These are phyloP conservation scores for Cynodonichthys magdalenae DNA, from an alignment of 2,797 vertebrate genomes.

Conservation along the genomic window DNA sequence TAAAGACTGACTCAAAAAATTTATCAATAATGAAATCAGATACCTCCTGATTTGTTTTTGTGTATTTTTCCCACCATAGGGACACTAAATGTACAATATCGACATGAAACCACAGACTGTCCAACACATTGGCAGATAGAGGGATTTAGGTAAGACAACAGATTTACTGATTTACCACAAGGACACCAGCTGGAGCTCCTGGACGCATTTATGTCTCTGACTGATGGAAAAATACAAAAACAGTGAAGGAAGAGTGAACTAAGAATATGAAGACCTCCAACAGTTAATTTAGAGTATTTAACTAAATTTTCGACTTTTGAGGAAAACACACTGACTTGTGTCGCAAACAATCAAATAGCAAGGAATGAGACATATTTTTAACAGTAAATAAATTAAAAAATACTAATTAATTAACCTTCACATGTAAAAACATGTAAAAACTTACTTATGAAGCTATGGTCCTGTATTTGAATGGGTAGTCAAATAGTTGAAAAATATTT, in stretches of 20 bases:
- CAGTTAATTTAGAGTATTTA: conserved; percentile 10
- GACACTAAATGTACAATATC: conserved; percentile 13
- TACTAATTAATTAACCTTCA: conserved; percentile 1
- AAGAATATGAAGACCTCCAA: conserved; percentile 14
- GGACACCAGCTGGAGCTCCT: conserved; percentile 64
- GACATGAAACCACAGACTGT: conserved; percentile 28
- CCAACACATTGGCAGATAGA: conserved; percentile 61
- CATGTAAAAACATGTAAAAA: background rate
- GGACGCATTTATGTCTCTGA: conserved; percentile 35
- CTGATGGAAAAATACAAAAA: conserved; percentile 24
- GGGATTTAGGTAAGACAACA: conserved; percentile 63
- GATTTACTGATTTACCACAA: conserved; percentile 48
- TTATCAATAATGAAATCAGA: background rate
- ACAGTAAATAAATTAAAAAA: no score
- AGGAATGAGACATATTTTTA: no score
- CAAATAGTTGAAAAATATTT: background rate
- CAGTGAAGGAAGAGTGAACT: conserved; percentile 33
- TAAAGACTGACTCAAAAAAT: background rate
- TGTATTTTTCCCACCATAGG: conserved; percentile 11
- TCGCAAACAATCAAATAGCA: background rate
- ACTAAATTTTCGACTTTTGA: conserved; percentile 6
- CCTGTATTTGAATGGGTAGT: background rate
- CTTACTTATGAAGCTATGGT: background rate
- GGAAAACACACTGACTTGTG: background rate
- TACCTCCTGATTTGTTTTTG: background rate